Evolutionary conservation across 2,888 invertebrate species (phyloP).

Genomic region (Uropetala carovei): DNA sequence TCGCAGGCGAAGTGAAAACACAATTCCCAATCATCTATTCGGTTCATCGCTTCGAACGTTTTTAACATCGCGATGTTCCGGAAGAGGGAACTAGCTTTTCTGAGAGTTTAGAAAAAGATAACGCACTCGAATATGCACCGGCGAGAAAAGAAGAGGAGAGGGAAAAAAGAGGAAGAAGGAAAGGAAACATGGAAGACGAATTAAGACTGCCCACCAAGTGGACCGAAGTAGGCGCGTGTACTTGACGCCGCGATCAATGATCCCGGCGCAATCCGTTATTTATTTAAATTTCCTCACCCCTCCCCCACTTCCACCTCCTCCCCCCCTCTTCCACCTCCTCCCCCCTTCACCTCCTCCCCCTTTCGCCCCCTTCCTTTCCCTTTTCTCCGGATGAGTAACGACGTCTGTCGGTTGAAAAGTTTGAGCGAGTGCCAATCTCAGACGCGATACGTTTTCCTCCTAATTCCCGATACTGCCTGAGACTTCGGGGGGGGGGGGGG

Average conservation of each 20-base stretch:
- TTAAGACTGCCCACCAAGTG: conserved; percentile 21
- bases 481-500: background rate
- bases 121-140: too few relatives aligned
- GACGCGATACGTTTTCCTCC: conserved; percentile 47
- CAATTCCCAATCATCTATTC: too few relatives aligned
- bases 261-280: conserved; percentile 4
- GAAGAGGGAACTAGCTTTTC: background rate
- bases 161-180: conserved; percentile 1
- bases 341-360: background rate
- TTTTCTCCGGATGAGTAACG: conserved; percentile 21
- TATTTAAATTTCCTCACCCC: conserved; percentile 14
- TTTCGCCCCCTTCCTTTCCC: background rate
- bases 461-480: conserved; percentile 54
- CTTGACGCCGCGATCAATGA: conserved; percentile 45
- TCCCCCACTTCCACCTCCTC: background rate
- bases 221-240: conserved; percentile 1
- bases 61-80: background rate
- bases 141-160: background rate
- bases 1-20: too few relatives aligned
- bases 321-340: background rate
- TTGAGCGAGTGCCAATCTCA: conserved; percentile 59
- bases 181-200: background rate
- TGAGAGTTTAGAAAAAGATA: background rate
- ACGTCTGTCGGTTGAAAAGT: conserved; percentile 40
- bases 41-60: background rate